phyloP scores from a whole-genome alignment of 2,113 vertebrate species.

The Motacilla tschutschensis region DNA sequence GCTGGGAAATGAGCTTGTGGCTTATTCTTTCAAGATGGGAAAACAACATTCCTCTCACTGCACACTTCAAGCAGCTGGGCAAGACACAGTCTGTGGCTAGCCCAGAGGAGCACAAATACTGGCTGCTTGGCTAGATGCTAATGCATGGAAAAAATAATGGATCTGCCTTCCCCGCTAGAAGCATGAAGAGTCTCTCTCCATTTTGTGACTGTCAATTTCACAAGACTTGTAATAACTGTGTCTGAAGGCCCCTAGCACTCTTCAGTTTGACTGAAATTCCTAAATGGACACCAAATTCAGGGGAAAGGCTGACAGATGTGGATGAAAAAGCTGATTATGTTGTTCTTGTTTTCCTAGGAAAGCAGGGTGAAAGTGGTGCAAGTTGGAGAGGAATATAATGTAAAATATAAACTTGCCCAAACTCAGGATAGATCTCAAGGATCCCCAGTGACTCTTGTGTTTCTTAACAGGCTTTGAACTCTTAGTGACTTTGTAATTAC shows the following conservation, averaged over 20 bases:
- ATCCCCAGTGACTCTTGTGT: constrained; percentile 18
- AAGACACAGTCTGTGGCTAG: background rate
- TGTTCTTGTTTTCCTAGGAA: background rate
- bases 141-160: background rate
- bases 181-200: background rate
- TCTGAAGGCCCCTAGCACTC: background rate
- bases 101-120: background rate
- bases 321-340: background rate
- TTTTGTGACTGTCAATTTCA: background rate
- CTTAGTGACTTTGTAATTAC: constrained; percentile 39
- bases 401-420: background rate
- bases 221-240: background rate
- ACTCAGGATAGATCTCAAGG: background rate
- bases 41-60: background rate
- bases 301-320: background rate
- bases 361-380: background rate
- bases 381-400: background rate
- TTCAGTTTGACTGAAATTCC: background rate
- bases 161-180: background rate
- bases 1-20: background rate
- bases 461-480: constrained; percentile 44
- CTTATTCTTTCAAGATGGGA: background rate
- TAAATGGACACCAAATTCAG: background rate
- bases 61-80: background rate
- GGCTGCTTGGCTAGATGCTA: background rate